Evolutionary conservation across 1,140 invertebrate genomes (phyloP), one percentile per base, ranked within the genome.

Genomic region (Drosophila pseudoobscura): DNA sequence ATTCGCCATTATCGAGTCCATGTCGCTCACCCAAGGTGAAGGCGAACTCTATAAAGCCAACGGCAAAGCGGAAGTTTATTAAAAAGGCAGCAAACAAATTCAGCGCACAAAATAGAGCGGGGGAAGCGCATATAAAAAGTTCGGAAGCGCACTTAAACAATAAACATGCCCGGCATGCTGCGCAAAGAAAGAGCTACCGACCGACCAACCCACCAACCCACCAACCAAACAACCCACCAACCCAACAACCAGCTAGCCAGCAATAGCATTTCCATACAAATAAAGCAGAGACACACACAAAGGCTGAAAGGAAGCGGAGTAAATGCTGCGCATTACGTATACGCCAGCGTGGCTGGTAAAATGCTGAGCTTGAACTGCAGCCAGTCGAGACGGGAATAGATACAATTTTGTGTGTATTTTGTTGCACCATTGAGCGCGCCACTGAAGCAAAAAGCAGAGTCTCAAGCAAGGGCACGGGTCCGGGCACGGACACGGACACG

Each of bases 51-150:
- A 83, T 87, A 76, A 87, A 88, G 63, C 65, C 68, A 52, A 59
- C 65, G 85, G 57, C 31, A 87, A 79, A 76, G 60, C 78, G 83
- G 83, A 87, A 87, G 83, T 87, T 88, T 87, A 87, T 87, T 87
- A 87, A 87, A 87, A 87, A 71, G 76, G 69, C 71, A 79, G 71
- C 72, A 68, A 62, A 63, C 63, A 69, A 74, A 79, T 29, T 58
- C 43, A 59, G 69, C 50, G 58, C 58, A 58, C 22, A 52, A 52
- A 75, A 60, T 52, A 43, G 29, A 59, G 39, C 24, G 44, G 43
- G 31, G 43, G 52, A 60, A 50, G 51, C 66, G 64, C 79, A 75
- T 78, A 62, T 64, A 24, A 55, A 61, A 51, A 80, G 50, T 64
- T 50, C 66, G 78, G 66, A 68, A 64, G 60, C 53, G 63, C 59